A percentile compares a stretch with the other conserved stretches of the same genome.
These are phyloP conservation scores for Leptopilina syphax DNA, from an alignment of 2,888 invertebrate species.

Conservation along the genomic window DNA sequence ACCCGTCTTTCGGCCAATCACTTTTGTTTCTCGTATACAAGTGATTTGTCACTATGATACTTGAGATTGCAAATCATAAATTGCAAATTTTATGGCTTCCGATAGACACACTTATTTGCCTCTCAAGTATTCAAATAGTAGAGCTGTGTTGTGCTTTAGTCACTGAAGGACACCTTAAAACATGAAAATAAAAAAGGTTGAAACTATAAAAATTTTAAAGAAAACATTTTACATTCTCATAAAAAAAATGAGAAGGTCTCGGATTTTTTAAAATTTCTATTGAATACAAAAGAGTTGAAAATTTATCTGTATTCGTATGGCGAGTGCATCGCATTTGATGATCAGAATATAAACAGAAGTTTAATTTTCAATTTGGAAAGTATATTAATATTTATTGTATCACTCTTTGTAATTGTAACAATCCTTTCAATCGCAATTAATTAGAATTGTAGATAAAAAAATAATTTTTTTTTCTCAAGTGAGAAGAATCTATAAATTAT, in stretches of 20 bases:
- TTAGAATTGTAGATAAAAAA: too few relatives aligned
- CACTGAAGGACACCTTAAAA: too few relatives aligned
- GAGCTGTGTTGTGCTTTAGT: neutral
- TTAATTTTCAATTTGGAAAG: slow-evolving; percentile 11
- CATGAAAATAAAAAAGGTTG: too few relatives aligned
- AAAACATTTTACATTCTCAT: too few relatives aligned
- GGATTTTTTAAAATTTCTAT: too few relatives aligned
- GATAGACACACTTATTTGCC: slow-evolving; percentile 14
- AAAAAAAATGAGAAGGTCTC: too few relatives aligned
- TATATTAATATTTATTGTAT: slow-evolving; percentile 4
- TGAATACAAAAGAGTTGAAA: too few relatives aligned
- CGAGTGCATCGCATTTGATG: neutral
- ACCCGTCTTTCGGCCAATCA: too few relatives aligned
- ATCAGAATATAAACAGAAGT: neutral
- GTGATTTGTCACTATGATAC: slow-evolving; percentile 29
- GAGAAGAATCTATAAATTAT: too few relatives aligned
- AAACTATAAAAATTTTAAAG: neutral
- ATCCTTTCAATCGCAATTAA: too few relatives aligned
- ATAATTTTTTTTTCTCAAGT: too few relatives aligned
- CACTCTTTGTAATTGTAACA: neutral
- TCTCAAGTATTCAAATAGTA: slow-evolving; percentile 12
- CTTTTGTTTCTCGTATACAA: neutral
- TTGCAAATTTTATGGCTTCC: slow-evolving; percentile 17
- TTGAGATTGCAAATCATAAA: slow-evolving; percentile 9
- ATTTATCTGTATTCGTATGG: too few relatives aligned